phyloP scores from a whole-genome alignment of 2,888 invertebrate genomes.

The Lagria hirta region DNA sequence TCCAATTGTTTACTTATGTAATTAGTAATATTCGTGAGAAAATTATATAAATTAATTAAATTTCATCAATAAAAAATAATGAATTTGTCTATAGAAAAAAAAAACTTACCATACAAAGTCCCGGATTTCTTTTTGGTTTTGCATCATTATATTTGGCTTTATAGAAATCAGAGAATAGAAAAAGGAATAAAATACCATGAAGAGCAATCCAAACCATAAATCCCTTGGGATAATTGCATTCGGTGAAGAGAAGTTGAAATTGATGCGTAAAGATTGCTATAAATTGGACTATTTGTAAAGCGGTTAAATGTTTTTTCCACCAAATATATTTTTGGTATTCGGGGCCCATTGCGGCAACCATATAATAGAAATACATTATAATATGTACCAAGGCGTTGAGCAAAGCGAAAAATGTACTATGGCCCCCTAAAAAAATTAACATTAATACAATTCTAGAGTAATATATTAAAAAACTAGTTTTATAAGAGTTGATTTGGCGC shows the following conservation, averaged over 20 bases:
- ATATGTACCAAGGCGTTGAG: slow-evolving; percentile 95
- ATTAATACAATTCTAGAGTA: too few relatives aligned
- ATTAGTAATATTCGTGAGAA: too few relatives aligned
- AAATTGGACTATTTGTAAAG: slow-evolving; percentile 96
- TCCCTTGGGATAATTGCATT: slow-evolving; percentile 87
- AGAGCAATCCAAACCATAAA: slow-evolving; percentile 94
- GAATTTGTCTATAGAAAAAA: too few relatives aligned
- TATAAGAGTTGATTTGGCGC: slow-evolving; percentile 70
- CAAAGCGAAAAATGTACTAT: slow-evolving; percentile 94
- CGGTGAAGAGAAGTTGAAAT: slow-evolving; percentile 85
- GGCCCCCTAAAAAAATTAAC: slow-evolving; percentile 67
- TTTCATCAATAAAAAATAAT: too few relatives aligned
- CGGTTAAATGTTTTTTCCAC: slow-evolving; percentile 97
- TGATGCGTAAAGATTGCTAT: slow-evolving; percentile 89
- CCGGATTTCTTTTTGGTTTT: slow-evolving; percentile 46
- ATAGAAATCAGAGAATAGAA: slow-evolving; percentile 95
- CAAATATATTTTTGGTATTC: slow-evolving; percentile 90
- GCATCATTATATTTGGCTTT: slow-evolving; percentile 71
- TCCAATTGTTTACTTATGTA: too few relatives aligned
- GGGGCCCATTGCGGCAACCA: slow-evolving; percentile 93
- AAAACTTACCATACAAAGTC: slow-evolving; percentile 71
- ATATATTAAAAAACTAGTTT: slow-evolving; percentile 2
- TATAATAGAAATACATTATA: slow-evolving; percentile 97
- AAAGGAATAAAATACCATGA: slow-evolving; percentile 91
- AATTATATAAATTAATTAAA: too few relatives aligned